Base-by-base conservation (phyloP, 1,140 invertebrate genomes). In the Orius insidiosus region DNA sequence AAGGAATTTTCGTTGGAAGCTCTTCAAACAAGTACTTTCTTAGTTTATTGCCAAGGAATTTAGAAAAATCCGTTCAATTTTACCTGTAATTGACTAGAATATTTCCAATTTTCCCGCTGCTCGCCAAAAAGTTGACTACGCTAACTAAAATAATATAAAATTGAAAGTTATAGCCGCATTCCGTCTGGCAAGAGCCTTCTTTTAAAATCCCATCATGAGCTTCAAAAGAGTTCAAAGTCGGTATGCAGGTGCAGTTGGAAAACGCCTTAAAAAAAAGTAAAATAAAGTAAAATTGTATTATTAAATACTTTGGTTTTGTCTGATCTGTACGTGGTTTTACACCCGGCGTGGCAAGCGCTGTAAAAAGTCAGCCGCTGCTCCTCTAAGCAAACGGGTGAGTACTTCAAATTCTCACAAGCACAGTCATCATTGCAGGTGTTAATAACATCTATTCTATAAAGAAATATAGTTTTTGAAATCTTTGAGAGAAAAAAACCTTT, bases 261-360 rank as follows among this genome's bases (percentile, higher is more conserved):
- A 36, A 54, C 4, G 40, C 45, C 53, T 54, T 37, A 6, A 37
- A 38, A 36, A 19, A 3, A 37, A n/a, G 6, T 14, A 34, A 18
- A 46, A 15, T 46, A 38, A 18, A 33, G 34, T 38, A 15, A 40
- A 5, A 40, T 4, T 24, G 7, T 4, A 24, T 24, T 36, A 11
- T 11, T 6, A 42, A 19, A 30, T 49, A 45, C 37, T 36, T 45
- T 24, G 13, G 19, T 46, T 34, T 50, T 33, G 13, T 9, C 36
- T 15, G 30, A n/a, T 15, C 15, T 45, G 6, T 52, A 43, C 7
- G 47, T 16, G 3, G 43, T 38, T 6, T 32, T 9, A 47, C 74
- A 76, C 1, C 74, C 74, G 0, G 72, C 74, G 52, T 76, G 73
- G 53, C 74, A 76, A 6, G 74, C 64, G 5, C 72, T 75, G 55